Evolutionary conservation across 2,888 invertebrate genomes (phyloP), one percentile per base, ranked within the genome.

Genomic region (Brenthis ino): DNA sequence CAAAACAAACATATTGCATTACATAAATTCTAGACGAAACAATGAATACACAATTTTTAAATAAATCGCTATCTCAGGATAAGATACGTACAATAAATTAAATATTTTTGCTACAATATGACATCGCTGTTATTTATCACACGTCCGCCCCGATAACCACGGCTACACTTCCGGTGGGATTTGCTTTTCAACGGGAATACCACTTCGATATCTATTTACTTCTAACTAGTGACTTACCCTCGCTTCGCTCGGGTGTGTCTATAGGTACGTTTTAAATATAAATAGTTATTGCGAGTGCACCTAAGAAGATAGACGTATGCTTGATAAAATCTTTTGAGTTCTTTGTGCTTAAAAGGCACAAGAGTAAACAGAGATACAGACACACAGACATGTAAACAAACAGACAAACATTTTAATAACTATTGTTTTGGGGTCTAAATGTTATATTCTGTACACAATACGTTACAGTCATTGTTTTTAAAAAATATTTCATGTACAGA

Each of bases 81-180:
- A 73, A 72, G 70, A 74, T 72, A 73, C 64, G 69, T 69, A 67
- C 72, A 74, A 72, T 74, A 75, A 74, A 74, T 74, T 72, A 71
- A 71, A 74, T 74, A 74, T 74, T 73, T 75, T 74, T 73, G 75
- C 74, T 68, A 68, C 74, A 73, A 72, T 74, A 73, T 68, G 70
- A 76, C 71, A 73, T 70, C 64, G 64, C 61, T 63, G 73, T 71
- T 74, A 69, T 75, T 78, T 84, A 84, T 84, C 82, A 77, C 73
- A 65, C 73, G 69, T 85, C 85, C 86, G 84, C 72, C 68, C 72
- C 74, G 84, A 85, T 86, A 82, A 73, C 69, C 70, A 65, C 66
- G 68, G 50, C 60, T 76, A 68, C 74, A 80, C 77, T 84, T 86
- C 86, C 85, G 80, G 72, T 75, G 70, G 72, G 77, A 78, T 72